A percentile compares a stretch with the other conserved stretches of the same genome.
Evolutionary conservation across 2,888 invertebrate genomes (phyloP).

Genomic region (Dicyrtomina minuta): DNA sequence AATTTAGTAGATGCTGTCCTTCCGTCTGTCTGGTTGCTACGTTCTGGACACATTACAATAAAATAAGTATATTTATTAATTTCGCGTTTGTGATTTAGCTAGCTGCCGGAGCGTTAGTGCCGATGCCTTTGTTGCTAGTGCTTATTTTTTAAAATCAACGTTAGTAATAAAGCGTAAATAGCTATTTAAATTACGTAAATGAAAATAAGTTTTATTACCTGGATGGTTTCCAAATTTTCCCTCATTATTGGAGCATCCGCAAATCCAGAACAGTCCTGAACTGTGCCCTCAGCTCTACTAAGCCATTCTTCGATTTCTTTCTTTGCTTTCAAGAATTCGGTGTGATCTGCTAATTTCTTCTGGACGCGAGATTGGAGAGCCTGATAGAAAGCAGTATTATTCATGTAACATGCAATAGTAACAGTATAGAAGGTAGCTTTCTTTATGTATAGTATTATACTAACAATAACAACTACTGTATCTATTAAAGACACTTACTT

Average conservation of each 20-base stretch:
- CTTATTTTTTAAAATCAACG: too few species aligned
- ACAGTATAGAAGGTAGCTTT: too few species aligned
- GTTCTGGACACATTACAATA: conserved; percentile 54
- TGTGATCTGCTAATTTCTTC: conserved; percentile 86
- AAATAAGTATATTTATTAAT: not conserved
- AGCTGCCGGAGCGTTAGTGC: not conserved
- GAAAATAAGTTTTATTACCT: conserved; percentile 58
- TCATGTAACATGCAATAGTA: not conserved
- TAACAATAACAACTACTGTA: not conserved
- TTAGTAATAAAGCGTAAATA: not conserved
- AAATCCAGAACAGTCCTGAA: conserved; percentile 78
- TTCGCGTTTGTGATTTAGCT: not conserved
- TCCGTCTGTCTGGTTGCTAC: conserved; percentile 59
- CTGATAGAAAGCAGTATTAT: conserved; percentile 46
- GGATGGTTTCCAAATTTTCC: conserved; percentile 77
- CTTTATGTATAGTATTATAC: not conserved
- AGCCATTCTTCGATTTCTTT: conserved; percentile 82
- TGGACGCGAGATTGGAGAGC: conserved; percentile 79
- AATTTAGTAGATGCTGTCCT: conserved; percentile 76
- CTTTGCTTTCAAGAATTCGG: conserved; percentile 84
- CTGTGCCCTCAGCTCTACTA: conserved; percentile 73
- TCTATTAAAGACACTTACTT: conserved; percentile 59
- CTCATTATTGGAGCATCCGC: conserved; percentile 75
- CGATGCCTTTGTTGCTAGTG: not conserved
- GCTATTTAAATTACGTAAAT: not conserved